A percentile compares a stretch with the other conserved stretches of the same genome.
Evolutionary conservation across 2,797 vertebrate species (phyloP).

Genomic region (Toxotes lorentzi): DNA sequence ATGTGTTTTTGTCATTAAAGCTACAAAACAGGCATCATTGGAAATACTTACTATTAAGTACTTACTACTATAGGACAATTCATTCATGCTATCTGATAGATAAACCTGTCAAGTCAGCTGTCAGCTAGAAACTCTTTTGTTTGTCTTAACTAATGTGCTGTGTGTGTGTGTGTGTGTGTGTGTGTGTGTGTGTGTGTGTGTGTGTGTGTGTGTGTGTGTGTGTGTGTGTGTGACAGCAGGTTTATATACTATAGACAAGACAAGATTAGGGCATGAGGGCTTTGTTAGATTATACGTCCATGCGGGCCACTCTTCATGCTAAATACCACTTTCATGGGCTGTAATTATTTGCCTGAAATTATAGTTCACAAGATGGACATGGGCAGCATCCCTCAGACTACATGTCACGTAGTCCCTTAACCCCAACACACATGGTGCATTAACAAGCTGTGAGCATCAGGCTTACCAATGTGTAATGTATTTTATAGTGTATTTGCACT

Average conservation of each 20-base stretch:
- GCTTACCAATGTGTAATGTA: conserved; percentile 4
- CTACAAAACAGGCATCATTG: neutral
- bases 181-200: conserved; percentile 1
- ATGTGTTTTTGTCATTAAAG: neutral
- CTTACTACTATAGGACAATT: neutral
- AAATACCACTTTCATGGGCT: conserved; percentile 59
- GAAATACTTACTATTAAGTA: neutral
- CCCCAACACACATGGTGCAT: conserved; percentile 26
- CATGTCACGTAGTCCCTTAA: conserved; percentile 42
- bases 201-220: conserved; percentile 3
- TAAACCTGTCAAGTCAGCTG: neutral
- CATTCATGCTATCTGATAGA: neutral
- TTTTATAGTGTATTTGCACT: neutral
- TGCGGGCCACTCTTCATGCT: conserved; percentile 41
- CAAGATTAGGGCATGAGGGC: neutral
- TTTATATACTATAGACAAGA: conserved; percentile 30
- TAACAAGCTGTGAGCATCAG: conserved; percentile 20
- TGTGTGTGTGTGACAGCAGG: neutral
- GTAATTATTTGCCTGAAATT: conserved; percentile 70
- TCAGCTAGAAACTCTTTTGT: conserved; percentile 4
- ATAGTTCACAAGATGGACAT: conserved; percentile 64
- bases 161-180: neutral
- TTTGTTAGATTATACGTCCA: conserved; percentile 51
- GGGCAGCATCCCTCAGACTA: conserved; percentile 27
- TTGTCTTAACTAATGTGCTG: conserved; percentile 30